A percentile compares a stretch with the other conserved stretches of the same genome.
Evolutionary conservation across 2,113 vertebrate genomes (phyloP).

Genomic region (Vicugna pacos): DNA sequence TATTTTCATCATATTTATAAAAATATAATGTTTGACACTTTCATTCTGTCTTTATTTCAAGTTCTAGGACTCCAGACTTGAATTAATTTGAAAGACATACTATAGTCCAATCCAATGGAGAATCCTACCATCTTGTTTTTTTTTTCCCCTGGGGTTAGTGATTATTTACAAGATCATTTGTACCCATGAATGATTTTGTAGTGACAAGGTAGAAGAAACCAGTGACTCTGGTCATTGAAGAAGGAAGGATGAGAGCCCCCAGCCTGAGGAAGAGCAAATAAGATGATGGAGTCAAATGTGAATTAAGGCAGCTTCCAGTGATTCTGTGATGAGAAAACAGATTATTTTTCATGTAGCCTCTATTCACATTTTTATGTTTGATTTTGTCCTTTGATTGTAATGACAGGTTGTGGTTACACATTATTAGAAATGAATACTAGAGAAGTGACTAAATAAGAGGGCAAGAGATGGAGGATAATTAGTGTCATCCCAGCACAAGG

Average conservation of each 20-base stretch:
- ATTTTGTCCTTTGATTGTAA: conserved; percentile 72
- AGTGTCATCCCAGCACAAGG: neutral
- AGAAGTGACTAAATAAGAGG: conserved; percentile 55
- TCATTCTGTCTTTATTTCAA: neutral
- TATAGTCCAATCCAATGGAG: neutral
- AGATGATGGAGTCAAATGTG: neutral
- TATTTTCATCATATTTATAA: neutral
- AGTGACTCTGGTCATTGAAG: neutral
- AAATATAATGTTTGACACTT: neutral
- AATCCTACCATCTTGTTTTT: neutral
- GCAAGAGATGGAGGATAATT: conserved; percentile 28
- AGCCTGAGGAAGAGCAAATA: neutral
- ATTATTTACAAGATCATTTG: neutral
- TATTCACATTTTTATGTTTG: conserved; percentile 55
- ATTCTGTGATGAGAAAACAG: conserved; percentile 19
- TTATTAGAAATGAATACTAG: conserved; percentile 72
- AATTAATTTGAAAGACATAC: neutral
- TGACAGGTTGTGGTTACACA: conserved; percentile 70
- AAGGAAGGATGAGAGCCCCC: neutral
- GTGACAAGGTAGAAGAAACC: neutral
- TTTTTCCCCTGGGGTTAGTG: neutral
- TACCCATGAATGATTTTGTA: neutral
- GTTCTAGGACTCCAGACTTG: neutral
- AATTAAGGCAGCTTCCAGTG: neutral
- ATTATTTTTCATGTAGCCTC: conserved; percentile 36